Evolutionary conservation across 2,113 vertebrate species (phyloP).

Genomic region (Conger conger): DNA sequence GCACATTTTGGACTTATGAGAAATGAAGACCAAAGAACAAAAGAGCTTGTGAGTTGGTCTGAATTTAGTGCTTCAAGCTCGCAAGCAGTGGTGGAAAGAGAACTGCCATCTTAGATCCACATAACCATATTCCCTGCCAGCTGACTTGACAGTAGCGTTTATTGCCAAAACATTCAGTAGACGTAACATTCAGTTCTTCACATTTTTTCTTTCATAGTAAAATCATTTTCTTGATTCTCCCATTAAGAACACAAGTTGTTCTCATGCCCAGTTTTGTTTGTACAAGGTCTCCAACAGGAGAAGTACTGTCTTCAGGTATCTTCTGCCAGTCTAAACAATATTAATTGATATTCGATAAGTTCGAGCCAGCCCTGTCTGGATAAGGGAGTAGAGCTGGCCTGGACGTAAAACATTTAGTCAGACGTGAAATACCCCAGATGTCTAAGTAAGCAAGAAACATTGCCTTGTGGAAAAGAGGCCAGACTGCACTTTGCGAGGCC

Average conservation of each 20-base stretch:
- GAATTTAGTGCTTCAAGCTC: background rate
- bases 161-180: background rate
- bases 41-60: background rate
- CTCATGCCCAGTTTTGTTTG: constrained; percentile 19
- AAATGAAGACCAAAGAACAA: background rate
- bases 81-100: background rate
- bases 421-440: constrained; percentile 28
- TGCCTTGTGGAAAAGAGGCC: background rate
- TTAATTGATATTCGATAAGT: constrained; percentile 33
- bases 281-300: background rate
- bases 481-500: background rate
- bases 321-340: constrained; percentile 27
- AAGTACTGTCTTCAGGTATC: constrained; percentile 26
- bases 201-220: constrained; percentile 1
- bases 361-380: constrained; percentile 23
- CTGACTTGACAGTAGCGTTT: background rate
- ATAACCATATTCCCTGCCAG: background rate
- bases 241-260: background rate
- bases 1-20: background rate
- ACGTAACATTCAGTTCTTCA: background rate
- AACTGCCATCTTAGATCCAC: background rate
- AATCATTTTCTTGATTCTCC: background rate
- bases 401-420: constrained; percentile 33
- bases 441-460: constrained; percentile 12
- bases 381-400: constrained; percentile 10